Evolutionary conservation across 2,113 vertebrate genomes (phyloP).

Genomic region (Malurus alboscapulatus): DNA sequence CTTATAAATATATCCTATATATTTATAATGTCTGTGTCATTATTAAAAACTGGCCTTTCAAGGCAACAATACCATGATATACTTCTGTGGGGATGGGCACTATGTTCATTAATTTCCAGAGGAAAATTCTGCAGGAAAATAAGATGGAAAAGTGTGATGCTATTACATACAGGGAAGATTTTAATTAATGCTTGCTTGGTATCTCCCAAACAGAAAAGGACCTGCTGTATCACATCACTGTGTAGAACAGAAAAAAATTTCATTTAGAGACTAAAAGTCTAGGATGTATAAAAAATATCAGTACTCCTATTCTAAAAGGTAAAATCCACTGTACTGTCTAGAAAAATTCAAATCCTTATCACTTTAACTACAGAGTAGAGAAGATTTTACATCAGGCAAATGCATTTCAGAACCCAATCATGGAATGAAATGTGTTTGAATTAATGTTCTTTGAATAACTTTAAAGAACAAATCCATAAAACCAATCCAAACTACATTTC

Average conservation of each 20-base stretch:
- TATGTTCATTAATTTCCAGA: background rate
- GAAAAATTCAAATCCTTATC: background rate
- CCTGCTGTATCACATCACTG: accelerated
- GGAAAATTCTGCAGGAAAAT: background rate
- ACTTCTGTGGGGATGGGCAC: background rate
- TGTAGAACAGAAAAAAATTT: background rate
- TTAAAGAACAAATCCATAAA: background rate
- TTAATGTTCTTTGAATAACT: background rate
- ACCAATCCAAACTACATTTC: background rate
- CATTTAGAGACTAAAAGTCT: background rate
- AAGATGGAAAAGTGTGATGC: background rate
- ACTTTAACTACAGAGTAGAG: background rate
- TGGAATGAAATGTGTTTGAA: background rate
- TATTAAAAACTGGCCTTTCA: too few relatives aligned
- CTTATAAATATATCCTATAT: too few relatives aligned
- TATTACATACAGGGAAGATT: background rate
- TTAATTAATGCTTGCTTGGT: background rate
- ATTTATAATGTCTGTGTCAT: too few relatives aligned
- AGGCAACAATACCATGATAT: background rate
- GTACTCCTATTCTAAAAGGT: background rate
- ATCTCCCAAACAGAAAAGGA: background rate
- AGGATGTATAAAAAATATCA: background rate
- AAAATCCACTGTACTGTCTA: background rate
- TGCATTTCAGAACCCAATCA: background rate
- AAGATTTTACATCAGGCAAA: background rate